These are phyloP conservation scores for Mormyrops attenuatus DNA, from an alignment of 2,797 vertebrate species.

Conservation along the genomic window DNA sequence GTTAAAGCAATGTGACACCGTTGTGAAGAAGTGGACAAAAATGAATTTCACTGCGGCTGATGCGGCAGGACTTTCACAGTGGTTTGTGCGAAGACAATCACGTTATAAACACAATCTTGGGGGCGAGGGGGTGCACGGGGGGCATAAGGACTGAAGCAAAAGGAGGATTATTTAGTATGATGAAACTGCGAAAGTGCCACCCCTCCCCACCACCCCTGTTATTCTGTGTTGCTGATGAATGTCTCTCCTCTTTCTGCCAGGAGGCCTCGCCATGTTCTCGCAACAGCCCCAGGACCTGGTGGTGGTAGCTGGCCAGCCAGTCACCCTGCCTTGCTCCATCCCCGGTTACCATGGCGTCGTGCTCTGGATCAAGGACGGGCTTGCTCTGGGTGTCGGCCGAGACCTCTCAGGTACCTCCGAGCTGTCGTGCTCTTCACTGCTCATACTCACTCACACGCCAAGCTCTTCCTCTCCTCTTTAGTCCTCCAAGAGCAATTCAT, in stretches of 20 bases:
- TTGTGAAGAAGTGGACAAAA: not conserved
- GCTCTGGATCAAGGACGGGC: slow-evolving; percentile 94
- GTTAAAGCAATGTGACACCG: not conserved
- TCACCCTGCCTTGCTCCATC: slow-evolving; percentile 86
- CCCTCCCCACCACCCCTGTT: not conserved
- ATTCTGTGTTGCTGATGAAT: not conserved
- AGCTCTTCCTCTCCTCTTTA: not conserved
- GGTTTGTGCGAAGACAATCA: not conserved
- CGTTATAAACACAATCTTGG: not conserved
- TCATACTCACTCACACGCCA: not conserved
- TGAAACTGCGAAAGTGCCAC: not conserved
- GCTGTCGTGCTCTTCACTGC: not conserved
- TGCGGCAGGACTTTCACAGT: not conserved
- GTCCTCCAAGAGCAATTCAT: not conserved
- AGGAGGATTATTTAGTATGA: not conserved
- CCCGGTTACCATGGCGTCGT: slow-evolving; percentile 89
- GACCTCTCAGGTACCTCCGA: slow-evolving; percentile 81
- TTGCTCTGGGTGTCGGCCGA: slow-evolving; percentile 87
- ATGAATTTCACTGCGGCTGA: not conserved
- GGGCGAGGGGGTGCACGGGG: not conserved
- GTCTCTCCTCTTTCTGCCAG: slow-evolving; percentile 47
- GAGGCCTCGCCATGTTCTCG: slow-evolving; percentile 79
- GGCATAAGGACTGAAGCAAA: not conserved
- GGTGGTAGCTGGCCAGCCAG: slow-evolving; percentile 86
- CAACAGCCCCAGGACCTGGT: slow-evolving; percentile 96